Evolutionary conservation across 2,113 vertebrate genomes (phyloP).

Genomic region (Dicaeum eximium): DNA sequence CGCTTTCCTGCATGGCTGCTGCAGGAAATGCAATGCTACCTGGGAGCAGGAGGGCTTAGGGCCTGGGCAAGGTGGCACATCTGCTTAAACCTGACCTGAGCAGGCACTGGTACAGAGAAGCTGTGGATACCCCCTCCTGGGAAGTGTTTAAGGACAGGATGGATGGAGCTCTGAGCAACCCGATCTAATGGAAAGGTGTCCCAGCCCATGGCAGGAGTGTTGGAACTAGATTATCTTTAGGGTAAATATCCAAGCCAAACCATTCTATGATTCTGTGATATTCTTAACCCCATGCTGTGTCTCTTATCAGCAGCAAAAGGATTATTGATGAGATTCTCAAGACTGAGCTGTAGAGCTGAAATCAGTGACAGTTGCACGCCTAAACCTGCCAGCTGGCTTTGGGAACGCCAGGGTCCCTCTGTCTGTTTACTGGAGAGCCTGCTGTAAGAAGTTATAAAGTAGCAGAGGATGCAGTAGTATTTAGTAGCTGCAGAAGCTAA

Average conservation of each 20-base stretch:
- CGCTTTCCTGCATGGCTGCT: background rate
- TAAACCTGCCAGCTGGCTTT: background rate
- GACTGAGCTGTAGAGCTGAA: background rate
- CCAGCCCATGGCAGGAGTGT: background rate
- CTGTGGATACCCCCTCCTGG: background rate
- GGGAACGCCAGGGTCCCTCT: background rate
- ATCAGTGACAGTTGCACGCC: background rate
- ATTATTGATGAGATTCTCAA: background rate
- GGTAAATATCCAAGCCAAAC: background rate
- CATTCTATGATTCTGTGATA: background rate
- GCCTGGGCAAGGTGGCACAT: background rate
- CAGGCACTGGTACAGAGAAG: background rate
- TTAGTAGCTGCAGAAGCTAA: background rate
- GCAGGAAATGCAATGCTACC: fast-evolving
- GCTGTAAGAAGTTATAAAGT: background rate
- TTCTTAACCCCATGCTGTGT: background rate
- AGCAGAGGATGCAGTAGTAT: background rate
- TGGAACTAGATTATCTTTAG: background rate
- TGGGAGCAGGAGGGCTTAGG: background rate
- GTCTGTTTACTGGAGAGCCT: background rate
- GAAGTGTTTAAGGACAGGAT: background rate
- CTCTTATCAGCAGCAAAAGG: background rate
- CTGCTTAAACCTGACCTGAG: background rate
- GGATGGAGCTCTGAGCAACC: background rate
- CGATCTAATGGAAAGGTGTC: background rate